Evolutionary conservation across 1,140 invertebrate genomes (phyloP).

Genomic region (Drosophila mojavensis): DNA sequence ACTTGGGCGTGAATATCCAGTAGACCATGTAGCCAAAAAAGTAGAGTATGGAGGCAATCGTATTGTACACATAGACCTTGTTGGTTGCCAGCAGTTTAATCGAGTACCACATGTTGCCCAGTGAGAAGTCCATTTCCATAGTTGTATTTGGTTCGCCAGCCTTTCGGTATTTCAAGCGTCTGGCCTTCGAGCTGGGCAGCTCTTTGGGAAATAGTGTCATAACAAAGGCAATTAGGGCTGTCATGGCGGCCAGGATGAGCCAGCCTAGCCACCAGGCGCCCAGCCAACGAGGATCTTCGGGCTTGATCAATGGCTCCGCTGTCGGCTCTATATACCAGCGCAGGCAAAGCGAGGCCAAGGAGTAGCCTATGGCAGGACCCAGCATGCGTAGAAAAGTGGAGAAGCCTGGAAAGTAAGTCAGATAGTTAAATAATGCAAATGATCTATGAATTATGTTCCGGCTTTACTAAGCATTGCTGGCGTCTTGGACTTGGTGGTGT

Average conservation of each 20-base stretch:
- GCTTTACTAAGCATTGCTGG: conserved; percentile 87
- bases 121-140: conserved; percentile 37
- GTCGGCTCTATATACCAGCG: conserved; percentile 89
- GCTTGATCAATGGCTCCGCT: conserved; percentile 87
- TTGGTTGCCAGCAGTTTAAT: conserved; percentile 85
- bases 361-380: conserved; percentile 89
- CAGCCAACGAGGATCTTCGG: conserved; percentile 89
- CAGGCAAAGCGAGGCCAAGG: conserved; percentile 88
- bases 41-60: conserved; percentile 87
- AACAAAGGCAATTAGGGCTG: conserved; percentile 86
- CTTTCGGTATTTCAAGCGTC: conserved; percentile 31
- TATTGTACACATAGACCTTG: conserved; percentile 88
- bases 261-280: conserved; percentile 94
- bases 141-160: not conserved
- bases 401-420: conserved; percentile 84
- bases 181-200: conserved; percentile 84
- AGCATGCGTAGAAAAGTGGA: conserved; percentile 89
- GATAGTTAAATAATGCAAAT: not conserved
- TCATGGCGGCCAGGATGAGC: conserved; percentile 87
- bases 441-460: not conserved
- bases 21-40: conserved; percentile 90
- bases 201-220: conserved; percentile 88
- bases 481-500: conserved; percentile 88
- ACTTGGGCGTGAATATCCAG: conserved; percentile 91
- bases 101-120: conserved; percentile 55